These are phyloP conservation scores for Labeo calbasu DNA, from an alignment of 2,797 vertebrate species.

Conservation along the genomic window DNA sequence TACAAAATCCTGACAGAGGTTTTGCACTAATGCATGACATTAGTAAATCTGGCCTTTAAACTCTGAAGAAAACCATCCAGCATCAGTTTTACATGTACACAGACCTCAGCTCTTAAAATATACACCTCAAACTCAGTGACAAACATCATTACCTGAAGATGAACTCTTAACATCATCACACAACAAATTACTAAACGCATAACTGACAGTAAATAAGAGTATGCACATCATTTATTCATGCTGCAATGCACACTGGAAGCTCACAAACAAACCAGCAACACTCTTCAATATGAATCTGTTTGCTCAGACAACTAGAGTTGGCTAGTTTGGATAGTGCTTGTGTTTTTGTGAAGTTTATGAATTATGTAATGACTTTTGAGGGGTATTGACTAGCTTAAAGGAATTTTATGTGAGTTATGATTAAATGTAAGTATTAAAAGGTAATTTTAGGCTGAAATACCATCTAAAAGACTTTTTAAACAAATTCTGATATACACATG, in stretches of 20 bases:
- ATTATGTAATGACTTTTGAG: neutral
- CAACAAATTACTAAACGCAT: neutral
- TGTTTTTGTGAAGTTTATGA: neutral
- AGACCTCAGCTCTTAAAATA: neutral
- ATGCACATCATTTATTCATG: conserved; percentile 5
- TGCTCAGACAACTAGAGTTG: neutral
- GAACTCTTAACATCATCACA: neutral
- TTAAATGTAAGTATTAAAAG: neutral
- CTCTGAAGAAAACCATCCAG: neutral
- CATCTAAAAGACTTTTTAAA: neutral
- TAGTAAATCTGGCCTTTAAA: neutral
- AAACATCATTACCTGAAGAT: conserved; percentile 11
- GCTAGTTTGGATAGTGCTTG: neutral
- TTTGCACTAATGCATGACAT: neutral
- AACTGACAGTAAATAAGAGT: conserved; percentile 8
- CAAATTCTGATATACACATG: neutral
- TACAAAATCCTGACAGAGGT: neutral
- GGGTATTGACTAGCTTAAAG: neutral
- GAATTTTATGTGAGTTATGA: neutral
- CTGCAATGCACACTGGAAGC: neutral
- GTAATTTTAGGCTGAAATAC: neutral
- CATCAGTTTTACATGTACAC: neutral
- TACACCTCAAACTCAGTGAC: conserved; percentile 2
- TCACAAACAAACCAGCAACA: neutral
- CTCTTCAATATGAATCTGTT: neutral